Base-by-base conservation (phyloP, 2,888 invertebrate species). In the Agriopis leucophaearia region DNA sequence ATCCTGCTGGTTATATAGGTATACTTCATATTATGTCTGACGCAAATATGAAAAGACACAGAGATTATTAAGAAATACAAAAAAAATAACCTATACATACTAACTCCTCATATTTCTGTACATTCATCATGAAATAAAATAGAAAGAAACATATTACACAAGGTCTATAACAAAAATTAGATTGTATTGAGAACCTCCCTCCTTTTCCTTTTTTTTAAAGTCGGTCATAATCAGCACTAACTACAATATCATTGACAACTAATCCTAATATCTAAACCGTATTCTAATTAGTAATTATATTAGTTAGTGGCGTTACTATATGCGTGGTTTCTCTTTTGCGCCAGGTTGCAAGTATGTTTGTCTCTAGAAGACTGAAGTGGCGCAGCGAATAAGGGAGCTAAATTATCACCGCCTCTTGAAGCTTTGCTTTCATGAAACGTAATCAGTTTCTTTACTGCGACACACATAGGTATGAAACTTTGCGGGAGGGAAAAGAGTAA, bases 341-440 rank as follows among this genome's bases (percentile, higher is more conserved):
- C 7, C 48, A n/a, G n/a, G 16, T 55, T 42, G 10, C 58, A 42
- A 42, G 50, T 27, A 12, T 52, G 56, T 58, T 64, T 59, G 47
- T 65, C 40, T 65, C 48, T 16, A 36, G 44, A 56, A 16, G 54
- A 66, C 45, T 56, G 57, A 66, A 60, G 66, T 60, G 56, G 51
- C 61, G 56, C 40, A 55, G n/a, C 15, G 45, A 50, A 61, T 66
- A 61, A 66, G 50, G 58, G 45, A 56, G 48, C 63, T 44, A 63
- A 63, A 67, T 67, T 48, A 67, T 63, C 47, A 35, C 47, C 47
- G 59, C 47, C 38, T 42, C 62, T 47, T 54, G 40, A 47, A 67
- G 58, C 52, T 58, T 62, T 63, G 57, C 57, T 58, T 58, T 63
- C 58, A 48, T 36, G 62, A 63, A 45, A 45, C 44, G 50, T 66